Evolutionary conservation across 2,797 vertebrate genomes (phyloP), one percentile per base, ranked within the genome.

Genomic region (Sebastes taczanowskii): DNA sequence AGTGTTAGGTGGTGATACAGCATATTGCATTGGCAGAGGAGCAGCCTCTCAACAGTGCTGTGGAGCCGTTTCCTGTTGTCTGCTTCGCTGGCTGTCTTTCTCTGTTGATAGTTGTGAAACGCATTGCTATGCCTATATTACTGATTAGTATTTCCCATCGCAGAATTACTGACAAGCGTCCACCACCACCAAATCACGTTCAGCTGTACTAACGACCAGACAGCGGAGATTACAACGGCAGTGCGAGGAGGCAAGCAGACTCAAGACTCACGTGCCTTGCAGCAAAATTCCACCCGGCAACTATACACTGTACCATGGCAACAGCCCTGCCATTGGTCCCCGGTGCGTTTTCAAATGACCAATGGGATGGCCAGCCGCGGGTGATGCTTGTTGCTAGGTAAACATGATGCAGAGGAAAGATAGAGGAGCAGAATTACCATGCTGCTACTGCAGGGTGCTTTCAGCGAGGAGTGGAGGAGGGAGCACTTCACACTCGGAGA

Each of bases 341-440:
- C 82, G 83, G 83, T 93, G 92, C 95, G 95, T 94, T 95, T 94
- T 95, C 95, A 95, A 95, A 93, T 95, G 96, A 95, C 97, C 97
- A 98, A 98, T 98, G 94, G 94, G 92, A 96, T 94, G 90, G 91
- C 95, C 95, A 89, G 93, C 94, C 94, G 96, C 95, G 96, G 96
- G 96, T 97, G 97, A 97, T 96, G 97, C 96, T 96, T 97, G 97
- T 96, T 95, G 93, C 97, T 97, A 96, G 97, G 97, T 96, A 97
- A 97, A 95, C 96, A 96, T 96, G 96, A 97, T 97, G 96, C 96
- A 93, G 95, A 96, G 95, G 96, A 93, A 96, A 96, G 96, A 97
- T 96, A 96, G 95, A 96, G 92, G 94, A 95, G 93, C 96, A 95
- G 97, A 97, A 97, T 97, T 97, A 94, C 91, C 92, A 94, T 94